Evolutionary conservation across 2,797 vertebrate genomes (phyloP).

Genomic region (Lepidocolaptes lacrymiger): DNA sequence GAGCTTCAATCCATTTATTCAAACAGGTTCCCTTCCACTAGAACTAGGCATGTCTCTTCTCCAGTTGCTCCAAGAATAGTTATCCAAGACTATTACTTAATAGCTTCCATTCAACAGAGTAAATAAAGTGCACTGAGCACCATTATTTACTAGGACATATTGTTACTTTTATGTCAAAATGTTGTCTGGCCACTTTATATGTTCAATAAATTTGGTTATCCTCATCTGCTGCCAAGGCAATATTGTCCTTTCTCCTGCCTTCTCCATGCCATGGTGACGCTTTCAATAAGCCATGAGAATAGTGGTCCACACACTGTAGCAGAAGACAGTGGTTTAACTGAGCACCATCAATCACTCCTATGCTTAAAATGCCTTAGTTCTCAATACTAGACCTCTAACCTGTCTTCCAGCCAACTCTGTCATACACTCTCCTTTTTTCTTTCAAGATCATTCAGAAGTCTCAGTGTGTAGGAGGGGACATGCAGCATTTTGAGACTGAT

Average conservation of each 20-base stretch:
- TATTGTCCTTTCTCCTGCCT: not conserved
- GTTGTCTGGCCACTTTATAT: not conserved
- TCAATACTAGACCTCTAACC: not conserved
- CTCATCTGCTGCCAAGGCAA: not conserved
- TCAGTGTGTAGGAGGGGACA: fast-evolving
- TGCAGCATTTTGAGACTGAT: not conserved
- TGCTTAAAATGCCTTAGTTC: not conserved
- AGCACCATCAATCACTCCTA: not conserved
- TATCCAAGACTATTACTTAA: not conserved
- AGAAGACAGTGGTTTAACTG: not conserved
- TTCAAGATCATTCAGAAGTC: not conserved
- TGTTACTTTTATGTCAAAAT: not conserved
- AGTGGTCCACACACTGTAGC: not conserved
- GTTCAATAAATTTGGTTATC: not conserved
- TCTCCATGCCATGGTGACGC: not conserved
- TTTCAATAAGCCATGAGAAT: not conserved
- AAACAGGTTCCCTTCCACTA: not conserved
- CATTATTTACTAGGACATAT: not conserved
- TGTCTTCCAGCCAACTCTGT: not conserved
- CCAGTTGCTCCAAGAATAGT: not conserved
- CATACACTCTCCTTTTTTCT: not conserved
- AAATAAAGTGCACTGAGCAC: not conserved
- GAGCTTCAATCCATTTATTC: not conserved
- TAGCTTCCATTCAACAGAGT: not conserved
- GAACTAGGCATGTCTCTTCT: not conserved